These are phyloP conservation scores for Malurus leucopterus DNA, from an alignment of 2,797 vertebrate genomes.

Conservation along the genomic window DNA sequence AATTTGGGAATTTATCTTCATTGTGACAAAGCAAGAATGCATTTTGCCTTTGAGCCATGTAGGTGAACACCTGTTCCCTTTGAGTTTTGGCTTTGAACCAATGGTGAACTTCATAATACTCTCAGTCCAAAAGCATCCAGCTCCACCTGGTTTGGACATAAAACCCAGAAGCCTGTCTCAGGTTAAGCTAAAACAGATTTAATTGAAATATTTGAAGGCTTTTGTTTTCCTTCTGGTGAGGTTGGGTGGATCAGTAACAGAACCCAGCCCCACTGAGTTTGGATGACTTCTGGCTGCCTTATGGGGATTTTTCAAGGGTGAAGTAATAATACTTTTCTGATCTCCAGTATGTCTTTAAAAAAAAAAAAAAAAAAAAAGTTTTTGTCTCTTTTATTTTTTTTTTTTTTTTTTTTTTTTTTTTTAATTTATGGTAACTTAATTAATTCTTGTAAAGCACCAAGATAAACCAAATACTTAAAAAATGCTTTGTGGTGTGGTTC, in stretches of 20 bases:
- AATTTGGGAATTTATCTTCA: neutral
- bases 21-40: neutral
- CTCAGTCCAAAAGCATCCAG: neutral
- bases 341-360: neutral
- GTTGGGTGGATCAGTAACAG: neutral
- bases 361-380: neutral
- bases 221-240: neutral
- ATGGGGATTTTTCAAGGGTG: neutral
- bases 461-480: neutral
- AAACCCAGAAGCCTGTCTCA: neutral
- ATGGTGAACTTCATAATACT: neutral
- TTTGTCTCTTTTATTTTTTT: accelerated
- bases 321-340: neutral
- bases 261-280: neutral
- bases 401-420: too few relatives aligned
- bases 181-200: neutral
- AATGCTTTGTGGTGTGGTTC: neutral
- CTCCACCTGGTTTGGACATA: neutral
- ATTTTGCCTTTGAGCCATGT: neutral
- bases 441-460: neutral
- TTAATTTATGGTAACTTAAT: neutral
- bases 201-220: neutral
- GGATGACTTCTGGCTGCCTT: neutral
- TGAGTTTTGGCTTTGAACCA: neutral
- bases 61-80: neutral